Conservation (phyloP, 2,888 invertebrate genomes). For the Lasioglossum calceatum region DNA sequence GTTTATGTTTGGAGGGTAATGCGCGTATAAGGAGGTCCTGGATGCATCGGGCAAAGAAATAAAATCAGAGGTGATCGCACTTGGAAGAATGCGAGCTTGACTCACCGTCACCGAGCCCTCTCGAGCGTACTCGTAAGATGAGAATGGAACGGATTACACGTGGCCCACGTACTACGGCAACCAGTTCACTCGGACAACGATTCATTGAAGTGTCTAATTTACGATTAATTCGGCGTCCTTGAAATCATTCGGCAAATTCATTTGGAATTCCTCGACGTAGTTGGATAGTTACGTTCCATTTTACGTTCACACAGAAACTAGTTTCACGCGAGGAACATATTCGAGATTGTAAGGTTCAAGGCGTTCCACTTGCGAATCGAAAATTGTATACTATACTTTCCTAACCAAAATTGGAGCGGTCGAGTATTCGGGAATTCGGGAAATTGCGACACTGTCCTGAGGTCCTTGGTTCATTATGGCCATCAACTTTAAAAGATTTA, state of each 20-base stretch:
- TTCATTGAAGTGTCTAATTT: not conserved
- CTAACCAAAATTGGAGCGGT: constrained; percentile 39
- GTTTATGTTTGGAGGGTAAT: constrained; percentile 31
- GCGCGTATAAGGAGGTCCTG: constrained; percentile 40
- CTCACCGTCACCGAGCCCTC: constrained; percentile 49
- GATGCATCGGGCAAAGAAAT: constrained; percentile 39
- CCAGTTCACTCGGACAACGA: constrained; percentile 9
- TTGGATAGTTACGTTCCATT: constrained; percentile 21
- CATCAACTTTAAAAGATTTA: no score
- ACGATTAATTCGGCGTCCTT: not conserved
- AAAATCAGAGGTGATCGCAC: constrained; percentile 62
- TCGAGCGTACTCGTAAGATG: constrained; percentile 1
- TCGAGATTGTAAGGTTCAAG: constrained; percentile 36
- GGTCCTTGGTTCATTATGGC: no score
- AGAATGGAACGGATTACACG: constrained; percentile 28
- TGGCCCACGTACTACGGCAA: constrained; percentile 19
- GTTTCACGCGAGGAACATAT: constrained; percentile 12
- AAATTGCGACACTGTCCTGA: not conserved
- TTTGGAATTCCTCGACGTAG: not conserved
- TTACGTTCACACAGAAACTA: constrained; percentile 44
- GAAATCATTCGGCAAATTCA: not conserved
- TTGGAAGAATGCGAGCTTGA: constrained; percentile 61
- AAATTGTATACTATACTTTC: constrained; percentile 42
- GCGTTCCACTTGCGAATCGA: constrained; percentile 56
- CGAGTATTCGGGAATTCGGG: no score